These are phyloP conservation scores for Aptenodytes patagonicus DNA, from an alignment of 2,113 vertebrate species.

Conservation along the genomic window DNA sequence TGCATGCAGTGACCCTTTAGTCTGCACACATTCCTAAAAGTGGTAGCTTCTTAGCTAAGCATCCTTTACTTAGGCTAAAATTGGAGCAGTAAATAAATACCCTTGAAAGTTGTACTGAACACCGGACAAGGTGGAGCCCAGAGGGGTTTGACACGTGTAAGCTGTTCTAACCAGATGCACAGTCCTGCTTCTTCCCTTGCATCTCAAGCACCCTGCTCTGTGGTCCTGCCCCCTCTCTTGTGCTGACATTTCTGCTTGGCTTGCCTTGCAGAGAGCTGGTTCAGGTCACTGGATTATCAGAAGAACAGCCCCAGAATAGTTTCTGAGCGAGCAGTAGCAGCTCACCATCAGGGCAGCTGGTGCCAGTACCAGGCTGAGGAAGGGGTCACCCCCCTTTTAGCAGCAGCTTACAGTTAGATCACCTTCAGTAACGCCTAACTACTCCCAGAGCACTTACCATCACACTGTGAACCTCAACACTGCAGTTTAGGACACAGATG, in stretches of 20 bases:
- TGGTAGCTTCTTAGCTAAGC: neutral
- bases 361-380: neutral
- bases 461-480: neutral
- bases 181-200: neutral
- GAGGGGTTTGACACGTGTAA: neutral
- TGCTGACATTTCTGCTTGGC: neutral
- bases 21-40: neutral
- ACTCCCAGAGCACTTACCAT: neutral
- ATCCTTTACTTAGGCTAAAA: neutral
- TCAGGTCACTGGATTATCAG: neutral
- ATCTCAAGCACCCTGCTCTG: neutral
- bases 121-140: neutral
- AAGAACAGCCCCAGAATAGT: neutral
- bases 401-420: neutral
- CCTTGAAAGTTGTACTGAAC: neutral
- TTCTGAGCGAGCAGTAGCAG: neutral
- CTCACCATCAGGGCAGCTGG: neutral
- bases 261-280: neutral
- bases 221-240: neutral
- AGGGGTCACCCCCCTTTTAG: neutral
- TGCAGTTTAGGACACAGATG: neutral
- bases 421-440: accelerated
- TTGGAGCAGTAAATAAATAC: neutral
- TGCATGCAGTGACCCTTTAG: neutral
- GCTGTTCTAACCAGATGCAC: neutral